phyloP scores from a whole-genome alignment of 2,888 invertebrate species.

The Hypomecis punctinalis region DNA sequence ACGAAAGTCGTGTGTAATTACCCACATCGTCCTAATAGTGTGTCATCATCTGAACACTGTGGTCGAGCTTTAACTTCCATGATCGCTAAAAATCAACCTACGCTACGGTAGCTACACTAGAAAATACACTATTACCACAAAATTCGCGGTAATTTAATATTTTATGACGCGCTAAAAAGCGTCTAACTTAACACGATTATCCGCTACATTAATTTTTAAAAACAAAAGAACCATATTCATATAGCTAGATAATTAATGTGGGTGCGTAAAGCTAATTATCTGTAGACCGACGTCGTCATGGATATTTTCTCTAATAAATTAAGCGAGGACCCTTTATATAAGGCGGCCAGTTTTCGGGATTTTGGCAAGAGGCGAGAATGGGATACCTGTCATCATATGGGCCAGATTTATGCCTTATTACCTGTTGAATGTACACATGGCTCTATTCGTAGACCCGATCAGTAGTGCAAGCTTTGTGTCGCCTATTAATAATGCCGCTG shows the following conservation, averaged over 20 bases:
- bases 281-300: conserved; percentile 52
- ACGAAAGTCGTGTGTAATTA: too few species aligned
- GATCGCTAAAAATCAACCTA: too few species aligned
- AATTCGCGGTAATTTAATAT: not conserved
- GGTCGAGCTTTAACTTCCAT: too few species aligned
- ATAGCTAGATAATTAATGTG: conserved; percentile 41
- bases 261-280: conserved; percentile 56
- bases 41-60: too few species aligned
- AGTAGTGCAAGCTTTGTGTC: conserved; percentile 22
- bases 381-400: conserved; percentile 66
- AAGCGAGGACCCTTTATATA: conserved; percentile 59
- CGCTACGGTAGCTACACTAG: too few species aligned
- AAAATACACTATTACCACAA: not conserved
- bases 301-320: conserved; percentile 69
- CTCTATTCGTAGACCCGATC: conserved; percentile 31
- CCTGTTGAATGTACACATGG: conserved; percentile 60
- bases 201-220: conserved; percentile 37
- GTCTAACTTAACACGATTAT: conserved; percentile 22
- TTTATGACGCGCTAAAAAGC: not conserved
- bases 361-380: conserved; percentile 66
- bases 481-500: conserved; percentile 20
- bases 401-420: conserved; percentile 60
- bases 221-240: conserved; percentile 43
- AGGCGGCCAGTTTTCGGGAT: conserved; percentile 63
- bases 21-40: too few species aligned